Percentiles rank a stretch among this genome's conserved stretches.
Evolutionary conservation across 2,888 invertebrate genomes (phyloP).

Genomic region (Hemithea aestivaria): DNA sequence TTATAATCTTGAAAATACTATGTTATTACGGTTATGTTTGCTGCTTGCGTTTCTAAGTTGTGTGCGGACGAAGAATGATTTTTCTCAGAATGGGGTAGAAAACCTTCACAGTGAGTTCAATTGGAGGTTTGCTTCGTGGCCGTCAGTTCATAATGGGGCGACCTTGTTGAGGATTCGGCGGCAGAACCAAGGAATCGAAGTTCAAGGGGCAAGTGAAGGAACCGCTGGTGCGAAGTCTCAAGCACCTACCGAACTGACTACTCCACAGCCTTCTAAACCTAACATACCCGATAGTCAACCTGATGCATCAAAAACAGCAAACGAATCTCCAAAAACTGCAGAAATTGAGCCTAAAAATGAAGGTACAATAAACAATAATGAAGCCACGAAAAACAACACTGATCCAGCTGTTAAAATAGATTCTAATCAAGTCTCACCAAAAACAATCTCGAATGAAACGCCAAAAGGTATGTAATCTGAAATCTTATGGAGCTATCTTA

Average conservation of each 20-base stretch:
- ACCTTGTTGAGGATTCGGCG: slow-evolving; percentile 39
- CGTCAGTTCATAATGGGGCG: slow-evolving; percentile 52
- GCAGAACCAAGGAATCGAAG: slow-evolving; percentile 20
- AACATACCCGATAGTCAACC: no score
- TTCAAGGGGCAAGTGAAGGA: slow-evolving; percentile 34
- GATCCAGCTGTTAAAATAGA: background rate
- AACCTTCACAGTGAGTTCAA: slow-evolving; percentile 34
- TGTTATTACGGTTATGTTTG: slow-evolving; percentile 47
- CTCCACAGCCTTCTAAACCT: background rate
- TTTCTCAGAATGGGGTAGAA: slow-evolving; percentile 19
- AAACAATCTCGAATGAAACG: slow-evolving; percentile 3
- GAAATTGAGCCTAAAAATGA: background rate
- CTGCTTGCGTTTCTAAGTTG: slow-evolving; percentile 46
- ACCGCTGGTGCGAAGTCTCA: slow-evolving; percentile 12
- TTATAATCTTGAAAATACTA: slow-evolving; percentile 8
- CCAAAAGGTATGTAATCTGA: slow-evolving; percentile 10
- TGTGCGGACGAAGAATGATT: slow-evolving; percentile 41
- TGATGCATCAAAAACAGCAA: background rate
- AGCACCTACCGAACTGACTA: background rate
- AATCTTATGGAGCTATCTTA: no score
- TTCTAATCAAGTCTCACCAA: background rate
- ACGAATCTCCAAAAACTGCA: background rate
- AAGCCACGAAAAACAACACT: no score
- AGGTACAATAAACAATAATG: no score
- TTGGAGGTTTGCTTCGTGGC: slow-evolving; percentile 50